These are phyloP conservation scores for Polypedilum vanderplanki DNA, from an alignment of 1,140 invertebrate genomes.

Conservation along the genomic window DNA sequence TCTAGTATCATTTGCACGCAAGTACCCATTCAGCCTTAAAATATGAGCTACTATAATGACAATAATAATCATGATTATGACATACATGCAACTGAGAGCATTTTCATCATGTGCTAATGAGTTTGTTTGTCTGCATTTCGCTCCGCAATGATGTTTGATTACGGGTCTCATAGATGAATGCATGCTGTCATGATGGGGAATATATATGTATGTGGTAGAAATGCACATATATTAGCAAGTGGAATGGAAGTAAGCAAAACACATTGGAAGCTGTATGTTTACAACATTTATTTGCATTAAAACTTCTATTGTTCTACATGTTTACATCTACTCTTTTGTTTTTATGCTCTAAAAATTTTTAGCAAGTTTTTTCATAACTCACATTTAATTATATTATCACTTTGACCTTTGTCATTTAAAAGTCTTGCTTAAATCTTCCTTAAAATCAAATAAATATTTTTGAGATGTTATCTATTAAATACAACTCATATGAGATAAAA, in stretches of 20 bases:
- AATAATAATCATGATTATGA: no score
- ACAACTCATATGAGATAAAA: no score
- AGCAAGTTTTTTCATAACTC: neutral
- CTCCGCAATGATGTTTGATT: no score
- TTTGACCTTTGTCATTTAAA: neutral
- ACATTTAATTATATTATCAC: neutral
- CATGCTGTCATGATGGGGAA: neutral
- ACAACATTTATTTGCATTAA: constrained; percentile 19
- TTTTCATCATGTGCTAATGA: neutral
- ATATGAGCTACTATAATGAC: no score
- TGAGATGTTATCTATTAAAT: no score
- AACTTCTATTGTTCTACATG: constrained; percentile 17
- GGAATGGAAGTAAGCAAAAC: neutral
- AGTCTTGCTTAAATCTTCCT: no score
- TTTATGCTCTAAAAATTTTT: neutral
- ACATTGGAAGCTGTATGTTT: neutral
- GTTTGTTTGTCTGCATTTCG: neutral
- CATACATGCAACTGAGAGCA: no score
- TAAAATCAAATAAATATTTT: no score
- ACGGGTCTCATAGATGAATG: neutral
- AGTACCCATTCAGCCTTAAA: no score
- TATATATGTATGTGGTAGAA: neutral
- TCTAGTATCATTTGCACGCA: neutral
- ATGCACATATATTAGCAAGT: neutral
- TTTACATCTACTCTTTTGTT: neutral